Base-by-base conservation (phyloP, 2,888 invertebrate species). In the Graphium colonna region DNA sequence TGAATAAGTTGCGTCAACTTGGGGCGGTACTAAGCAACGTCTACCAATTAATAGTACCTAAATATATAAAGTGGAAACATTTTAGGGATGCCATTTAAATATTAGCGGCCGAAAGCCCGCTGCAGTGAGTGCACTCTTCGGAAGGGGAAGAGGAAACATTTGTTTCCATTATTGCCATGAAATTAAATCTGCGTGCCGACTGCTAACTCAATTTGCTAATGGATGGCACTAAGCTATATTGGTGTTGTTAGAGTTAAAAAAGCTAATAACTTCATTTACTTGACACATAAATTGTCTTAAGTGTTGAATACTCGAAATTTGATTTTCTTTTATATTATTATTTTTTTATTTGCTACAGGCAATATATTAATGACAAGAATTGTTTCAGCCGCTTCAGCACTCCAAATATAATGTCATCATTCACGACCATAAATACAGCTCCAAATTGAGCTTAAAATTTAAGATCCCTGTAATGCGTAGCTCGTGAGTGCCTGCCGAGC, bases 151-250 rank as follows among this genome's bases (percentile, higher is more conserved):
- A 17, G 18, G 39, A 43, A 48, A 64, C 77, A 82, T 80, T 77
- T 71, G 75, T 78, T 69, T 80, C 75, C 73, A 79, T 83, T 81
- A 82, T 67, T 68, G 73, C 72, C 71, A 62, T 72, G 67, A 77
- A 84, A 84, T 84, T 79, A 79, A 85, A 85, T 82, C 77, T 73
- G 70, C 71, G 69, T 69, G 68, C 65, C 61, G 69, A 68, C 65
- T 74, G 65, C 64, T 62, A 67, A 63, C 67, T 72, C 73, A 69
- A 77, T 79, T 75, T 66, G 60, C 77, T 84, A 84, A 84, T 82
- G 79, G 79, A 76, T 73, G 69, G 72, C 67, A 67, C 75, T 79
- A 75, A 74, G 71, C 69, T 57, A 58, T 67, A 79, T 75, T 70
- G 65, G 64, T 67, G 63, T 61, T 47, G 46, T 47, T 59, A 61